Base-by-base conservation (phyloP, 2,888 invertebrate genomes). In the Parnassius orleans region DNA sequence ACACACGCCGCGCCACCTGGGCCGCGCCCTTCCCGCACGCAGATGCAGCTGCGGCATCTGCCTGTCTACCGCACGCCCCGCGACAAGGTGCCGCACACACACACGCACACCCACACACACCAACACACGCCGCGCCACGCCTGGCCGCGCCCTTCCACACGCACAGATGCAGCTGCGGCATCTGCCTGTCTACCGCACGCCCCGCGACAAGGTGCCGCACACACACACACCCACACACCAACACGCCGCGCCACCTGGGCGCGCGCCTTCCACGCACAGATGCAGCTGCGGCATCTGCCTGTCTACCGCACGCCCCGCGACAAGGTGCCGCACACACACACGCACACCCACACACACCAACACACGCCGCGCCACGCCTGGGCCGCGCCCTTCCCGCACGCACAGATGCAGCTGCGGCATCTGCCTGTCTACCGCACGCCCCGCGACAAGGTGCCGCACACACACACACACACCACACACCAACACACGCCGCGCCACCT, bases 11-110 rank as follows among this genome's bases (percentile, higher is more conserved):
- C 69, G 84, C 1, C 89, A 90, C 96, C 78, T 95, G 96, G 78
- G 99, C 99, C 78, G 98, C 97, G 77, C 99, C 99, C 14, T 15
- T 15, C 15, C 95, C 97, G 44, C 97, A 98, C 15, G 98, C 98
- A 99, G 88, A 94, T 96, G 57, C 97, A 97, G 77, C 93, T 99
- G 61, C 93, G 95, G 48, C 95, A 97, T 70, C 95, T 98, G 80
- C 95, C 97, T 68, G 98, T 97, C 10, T 98, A 97, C 87, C 96
- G 97, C 86, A 97, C 98, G 9, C 97, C 98, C 10, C 90, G 95
- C 54, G 98, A 98, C 84, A 98, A 98, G 87, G 92, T 94, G 43
- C 43, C 10, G 43, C 43, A 43, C 43, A 2, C 11, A 11, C 43
- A 10, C 43, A 11, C 3, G 10, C 15, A 15, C 15, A n/a, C n/a